phyloP scores from a whole-genome alignment of 2,797 vertebrate species.

The Amphiprion clarkii region DNA sequence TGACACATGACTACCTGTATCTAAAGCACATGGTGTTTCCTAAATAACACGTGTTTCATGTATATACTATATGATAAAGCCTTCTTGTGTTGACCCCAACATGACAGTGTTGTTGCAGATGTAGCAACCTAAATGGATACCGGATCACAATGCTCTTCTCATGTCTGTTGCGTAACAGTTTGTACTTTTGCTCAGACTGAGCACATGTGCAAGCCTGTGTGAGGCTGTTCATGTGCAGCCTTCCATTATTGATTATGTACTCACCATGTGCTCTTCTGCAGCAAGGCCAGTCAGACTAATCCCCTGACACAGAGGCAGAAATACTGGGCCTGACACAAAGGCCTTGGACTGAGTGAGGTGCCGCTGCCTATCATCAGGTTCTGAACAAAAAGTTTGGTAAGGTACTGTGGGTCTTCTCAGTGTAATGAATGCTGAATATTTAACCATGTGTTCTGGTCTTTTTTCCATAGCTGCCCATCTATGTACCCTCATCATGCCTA shows the following conservation, averaged over 20 bases:
- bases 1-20: too few relatives aligned
- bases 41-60: too few relatives aligned
- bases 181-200: slow-evolving; percentile 48
- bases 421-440: slow-evolving; percentile 39
- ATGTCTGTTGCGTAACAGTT: slow-evolving; percentile 52
- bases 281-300: slow-evolving; percentile 61
- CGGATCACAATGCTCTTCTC: slow-evolving; percentile 14
- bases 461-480: slow-evolving; percentile 4
- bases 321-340: slow-evolving; percentile 53
- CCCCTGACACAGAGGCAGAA: slow-evolving; percentile 60
- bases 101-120: neutral
- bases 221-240: slow-evolving; percentile 56
- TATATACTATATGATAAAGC: too few relatives aligned
- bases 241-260: slow-evolving; percentile 78
- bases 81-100: too few relatives aligned
- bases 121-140: slow-evolving; percentile 16
- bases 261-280: slow-evolving; percentile 62
- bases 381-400: slow-evolving; percentile 31
- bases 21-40: too few relatives aligned
- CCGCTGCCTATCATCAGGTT: slow-evolving; percentile 29
- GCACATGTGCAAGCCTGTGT: slow-evolving; percentile 44
- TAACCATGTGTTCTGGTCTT: slow-evolving; percentile 30
- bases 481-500: neutral
- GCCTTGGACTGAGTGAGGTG: slow-evolving; percentile 36
- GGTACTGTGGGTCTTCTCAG: slow-evolving; percentile 23